These are phyloP conservation scores for Lampropteryx suffumata DNA, from an alignment of 2,888 invertebrate species.

Conservation along the genomic window DNA sequence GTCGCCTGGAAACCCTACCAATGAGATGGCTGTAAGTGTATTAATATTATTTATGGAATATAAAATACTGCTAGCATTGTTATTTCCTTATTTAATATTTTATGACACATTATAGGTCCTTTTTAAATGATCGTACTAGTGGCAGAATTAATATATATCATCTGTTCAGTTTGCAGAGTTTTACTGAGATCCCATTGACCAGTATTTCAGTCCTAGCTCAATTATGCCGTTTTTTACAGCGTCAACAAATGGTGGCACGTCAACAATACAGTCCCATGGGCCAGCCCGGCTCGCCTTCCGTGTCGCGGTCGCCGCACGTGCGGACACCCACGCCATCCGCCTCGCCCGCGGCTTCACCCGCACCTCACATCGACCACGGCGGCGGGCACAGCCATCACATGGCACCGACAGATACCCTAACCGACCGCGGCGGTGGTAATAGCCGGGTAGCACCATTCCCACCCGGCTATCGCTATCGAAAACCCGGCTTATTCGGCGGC, in stretches of 20 bases:
- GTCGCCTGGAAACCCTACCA: constrained; percentile 71
- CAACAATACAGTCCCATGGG: constrained; percentile 80
- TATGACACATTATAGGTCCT: no score
- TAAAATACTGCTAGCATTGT: no score
- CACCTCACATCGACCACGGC: constrained; percentile 55
- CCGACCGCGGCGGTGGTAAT: constrained; percentile 57
- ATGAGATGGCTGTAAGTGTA: constrained; percentile 69
- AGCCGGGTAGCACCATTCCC: constrained; percentile 81
- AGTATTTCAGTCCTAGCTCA: no score
- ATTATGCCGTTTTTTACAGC: constrained; percentile 54
- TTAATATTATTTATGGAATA: no score
- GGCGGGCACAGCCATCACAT: constrained; percentile 60
- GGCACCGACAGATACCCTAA: constrained; percentile 61
- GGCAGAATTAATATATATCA: no score
- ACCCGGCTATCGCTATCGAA: constrained; percentile 83
- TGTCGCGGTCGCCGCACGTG: constrained; percentile 82
- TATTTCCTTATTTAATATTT: no score
- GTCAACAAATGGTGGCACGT: constrained; percentile 75
- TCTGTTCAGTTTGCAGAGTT: no score
- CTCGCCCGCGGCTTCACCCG: constrained; percentile 71
- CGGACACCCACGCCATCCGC: constrained; percentile 66
- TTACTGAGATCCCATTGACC: no score
- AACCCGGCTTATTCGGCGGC: constrained; percentile 85
- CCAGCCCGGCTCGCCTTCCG: constrained; percentile 82
- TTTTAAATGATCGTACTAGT: no score